These are phyloP conservation scores for Pogonocichla stellata DNA, from an alignment of 2,113 vertebrate species.

Conservation along the genomic window DNA sequence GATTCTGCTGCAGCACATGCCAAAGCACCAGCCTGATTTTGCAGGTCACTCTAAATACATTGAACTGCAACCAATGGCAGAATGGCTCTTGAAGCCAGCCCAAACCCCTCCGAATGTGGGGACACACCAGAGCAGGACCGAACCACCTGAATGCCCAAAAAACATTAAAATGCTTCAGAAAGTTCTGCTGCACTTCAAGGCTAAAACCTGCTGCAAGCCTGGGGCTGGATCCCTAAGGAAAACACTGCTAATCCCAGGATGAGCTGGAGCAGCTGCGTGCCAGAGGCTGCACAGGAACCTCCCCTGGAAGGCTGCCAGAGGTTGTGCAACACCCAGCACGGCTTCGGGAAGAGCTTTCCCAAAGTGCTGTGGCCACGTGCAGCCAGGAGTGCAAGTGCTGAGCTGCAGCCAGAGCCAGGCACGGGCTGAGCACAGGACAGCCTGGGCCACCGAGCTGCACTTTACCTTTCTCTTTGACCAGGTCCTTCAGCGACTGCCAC, in stretches of 20 bases:
- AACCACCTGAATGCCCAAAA: neutral
- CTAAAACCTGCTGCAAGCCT: neutral
- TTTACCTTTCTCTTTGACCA: conserved; percentile 99
- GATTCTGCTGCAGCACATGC: neutral
- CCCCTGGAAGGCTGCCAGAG: conserved; percentile 30
- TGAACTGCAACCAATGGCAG: neutral
- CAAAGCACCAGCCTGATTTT: neutral
- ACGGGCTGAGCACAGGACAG: conserved; percentile 49
- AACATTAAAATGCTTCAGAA: conserved; percentile 5
- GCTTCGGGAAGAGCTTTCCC: neutral
- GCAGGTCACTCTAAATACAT: conserved; percentile 26
- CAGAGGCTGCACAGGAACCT: conserved; percentile 3
- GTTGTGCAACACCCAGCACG: neutral
- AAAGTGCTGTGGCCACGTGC: neutral
- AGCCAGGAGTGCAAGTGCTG: conserved; percentile 39
- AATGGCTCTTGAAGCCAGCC: neutral
- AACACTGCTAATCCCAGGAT: neutral
- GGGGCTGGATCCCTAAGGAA: neutral
- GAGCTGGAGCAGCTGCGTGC: neutral
- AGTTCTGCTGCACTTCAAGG: neutral
- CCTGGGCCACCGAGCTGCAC: conserved; percentile 51
- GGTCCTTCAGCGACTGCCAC: conserved; percentile 97
- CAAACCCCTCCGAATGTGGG: neutral
- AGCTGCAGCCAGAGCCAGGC: conserved; percentile 31
- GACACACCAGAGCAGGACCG: neutral